Base-by-base conservation (phyloP, 2,888 invertebrate genomes). In the Archaeoteleia sp. region DNA sequence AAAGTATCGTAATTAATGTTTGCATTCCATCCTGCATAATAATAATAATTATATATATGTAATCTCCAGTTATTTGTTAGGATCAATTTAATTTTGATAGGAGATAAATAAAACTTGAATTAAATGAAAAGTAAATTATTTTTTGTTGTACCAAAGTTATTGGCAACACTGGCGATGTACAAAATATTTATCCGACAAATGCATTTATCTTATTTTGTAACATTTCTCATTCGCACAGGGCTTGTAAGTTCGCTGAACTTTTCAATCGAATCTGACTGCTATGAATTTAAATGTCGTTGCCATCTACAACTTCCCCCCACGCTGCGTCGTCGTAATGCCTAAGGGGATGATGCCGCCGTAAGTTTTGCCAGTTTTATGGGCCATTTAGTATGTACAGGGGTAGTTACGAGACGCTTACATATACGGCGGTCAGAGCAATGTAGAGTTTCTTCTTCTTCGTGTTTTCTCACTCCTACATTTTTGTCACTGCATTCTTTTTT, bases 341-440 rank as follows among this genome's bases (percentile, higher is more conserved):
- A 12, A 32, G 12, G 10, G 12, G 32, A 32, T 10, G 32, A 32
- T 32, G 32, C 12, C 8, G 32, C 32, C 13, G 32, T 32, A 12
- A 32, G 32, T 32, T 32, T 32, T 32, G 27, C 8, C 32, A 32
- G 32, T 32, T 32, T 32, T 32, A 32, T 32, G 32, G 32, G 12
- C 32, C 5, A 32, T 32, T 32, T 32, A 12, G 32, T 10, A 32
- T 12, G 32, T 10, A 32, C 32, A 32, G 13, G 13, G 32, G 1
- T 12, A 12, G 10, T 32, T 32, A 9, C 12, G 3, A 32, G 12
- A 32, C 32, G 13, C 32, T 32, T 32, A 12, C 10, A 12, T 32
- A 32, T 12, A 10, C 10, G 3, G 32, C 10, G 9, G 12, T 32
- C 12, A 32, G 32, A 12, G n/a, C 29, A n/a, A 29, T 29, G 4